phyloP scores from a whole-genome alignment of 2,113 vertebrate species.

The Copsychus sechellarum region DNA sequence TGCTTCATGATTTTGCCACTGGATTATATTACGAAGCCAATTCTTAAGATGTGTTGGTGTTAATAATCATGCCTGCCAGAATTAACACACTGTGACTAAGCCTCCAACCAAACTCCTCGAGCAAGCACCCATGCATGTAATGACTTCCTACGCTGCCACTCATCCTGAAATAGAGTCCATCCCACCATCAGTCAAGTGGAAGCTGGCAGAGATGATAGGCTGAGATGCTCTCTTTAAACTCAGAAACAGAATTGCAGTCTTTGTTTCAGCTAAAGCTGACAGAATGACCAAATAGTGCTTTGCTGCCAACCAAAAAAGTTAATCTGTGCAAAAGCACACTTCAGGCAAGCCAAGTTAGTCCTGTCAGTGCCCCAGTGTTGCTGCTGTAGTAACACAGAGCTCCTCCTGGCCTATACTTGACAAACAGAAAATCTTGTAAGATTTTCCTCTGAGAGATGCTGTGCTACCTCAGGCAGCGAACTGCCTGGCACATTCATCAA shows the following conservation, averaged over 20 bases:
- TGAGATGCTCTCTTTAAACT: background rate
- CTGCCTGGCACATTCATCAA: background rate
- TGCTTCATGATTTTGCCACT: background rate
- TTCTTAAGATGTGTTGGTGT: background rate
- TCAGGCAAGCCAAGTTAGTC: background rate
- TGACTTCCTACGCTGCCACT: background rate
- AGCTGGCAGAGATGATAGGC: background rate
- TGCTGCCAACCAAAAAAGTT: background rate
- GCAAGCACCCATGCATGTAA: background rate
- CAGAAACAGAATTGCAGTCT: background rate
- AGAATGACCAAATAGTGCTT: background rate
- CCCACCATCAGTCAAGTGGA: background rate
- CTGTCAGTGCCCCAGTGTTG: background rate
- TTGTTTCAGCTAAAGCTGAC: background rate
- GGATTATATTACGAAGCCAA: background rate
- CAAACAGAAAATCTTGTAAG: background rate
- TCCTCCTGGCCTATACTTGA: background rate
- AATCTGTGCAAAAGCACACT: background rate
- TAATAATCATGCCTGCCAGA: background rate
- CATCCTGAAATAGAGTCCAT: background rate
- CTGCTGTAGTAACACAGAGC: background rate
- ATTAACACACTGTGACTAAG: background rate
- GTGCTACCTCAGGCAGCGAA: background rate
- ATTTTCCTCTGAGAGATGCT: background rate
- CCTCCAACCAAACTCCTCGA: background rate